Percentiles rank a stretch among this genome's conserved stretches.
Conservation (phyloP, 2,113 vertebrate genomes). For the Mellivora capensis region DNA sequence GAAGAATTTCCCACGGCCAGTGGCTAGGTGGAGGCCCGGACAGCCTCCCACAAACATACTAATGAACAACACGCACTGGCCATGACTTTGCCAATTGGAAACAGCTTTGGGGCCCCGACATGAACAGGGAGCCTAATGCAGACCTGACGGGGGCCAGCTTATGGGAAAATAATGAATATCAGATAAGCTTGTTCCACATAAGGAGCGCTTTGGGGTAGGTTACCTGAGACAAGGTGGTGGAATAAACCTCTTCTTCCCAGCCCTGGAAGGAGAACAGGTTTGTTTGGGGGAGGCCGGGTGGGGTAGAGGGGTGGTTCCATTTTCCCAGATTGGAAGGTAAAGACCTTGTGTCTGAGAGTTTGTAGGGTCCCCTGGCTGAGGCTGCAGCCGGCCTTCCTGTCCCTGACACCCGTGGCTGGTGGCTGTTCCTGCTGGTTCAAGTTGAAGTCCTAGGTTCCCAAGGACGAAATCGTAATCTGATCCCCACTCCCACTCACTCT, state of each 20-base stretch:
- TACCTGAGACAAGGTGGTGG: background rate
- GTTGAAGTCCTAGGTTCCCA: background rate
- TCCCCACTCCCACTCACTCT: background rate
- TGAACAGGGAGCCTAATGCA: background rate
- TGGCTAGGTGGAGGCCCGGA: background rate
- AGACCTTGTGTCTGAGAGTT: background rate
- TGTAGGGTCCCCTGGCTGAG: background rate
- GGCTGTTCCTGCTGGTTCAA: background rate
- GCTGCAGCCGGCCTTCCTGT: background rate
- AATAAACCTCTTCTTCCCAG: background rate
- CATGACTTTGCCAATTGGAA: conserved; percentile 23
- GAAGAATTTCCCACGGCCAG: background rate
- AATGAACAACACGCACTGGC: conserved; percentile 13
- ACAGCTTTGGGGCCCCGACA: conserved; percentile 25
- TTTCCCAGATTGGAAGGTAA: background rate
- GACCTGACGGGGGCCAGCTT: background rate
- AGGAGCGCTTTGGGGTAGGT: background rate
- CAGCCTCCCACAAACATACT: background rate
- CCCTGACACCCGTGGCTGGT: background rate
- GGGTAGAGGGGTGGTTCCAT: background rate
- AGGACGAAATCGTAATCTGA: background rate
- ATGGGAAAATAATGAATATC: background rate
- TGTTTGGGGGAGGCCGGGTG: background rate
- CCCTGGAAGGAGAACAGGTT: background rate
- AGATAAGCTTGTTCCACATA: background rate